Evolutionary conservation across 2,888 invertebrate genomes (phyloP).

Genomic region (Brachyopa scutellaris): DNA sequence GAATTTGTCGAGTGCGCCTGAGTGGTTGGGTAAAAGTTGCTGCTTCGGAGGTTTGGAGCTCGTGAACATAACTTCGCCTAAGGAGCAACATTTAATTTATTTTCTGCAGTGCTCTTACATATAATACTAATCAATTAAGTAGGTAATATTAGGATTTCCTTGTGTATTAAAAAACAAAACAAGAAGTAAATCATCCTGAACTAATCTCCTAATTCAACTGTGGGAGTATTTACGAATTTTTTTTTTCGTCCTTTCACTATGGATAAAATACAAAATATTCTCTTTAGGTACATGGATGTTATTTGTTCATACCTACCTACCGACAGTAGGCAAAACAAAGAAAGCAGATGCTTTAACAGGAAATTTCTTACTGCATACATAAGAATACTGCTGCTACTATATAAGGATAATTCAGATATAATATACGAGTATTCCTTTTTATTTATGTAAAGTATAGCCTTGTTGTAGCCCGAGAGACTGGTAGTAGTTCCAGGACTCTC

Average conservation of each 20-base stretch:
- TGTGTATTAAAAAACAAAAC: not conserved
- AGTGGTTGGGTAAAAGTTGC: too few species aligned
- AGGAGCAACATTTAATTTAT: slow-evolving; percentile 9
- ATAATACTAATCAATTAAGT: slow-evolving; percentile 13
- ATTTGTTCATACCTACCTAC: not conserved
- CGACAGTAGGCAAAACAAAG: slow-evolving; percentile 1
- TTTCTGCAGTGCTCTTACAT: not conserved
- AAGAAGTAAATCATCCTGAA: slow-evolving; percentile 36
- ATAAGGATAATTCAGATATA: slow-evolving; percentile 22
- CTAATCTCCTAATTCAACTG: slow-evolving; percentile 20
- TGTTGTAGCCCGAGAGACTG: not conserved
- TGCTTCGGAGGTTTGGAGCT: too few species aligned
- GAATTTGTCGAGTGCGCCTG: too few species aligned
- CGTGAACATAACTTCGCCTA: too few species aligned
- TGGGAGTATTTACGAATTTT: slow-evolving; percentile 23
- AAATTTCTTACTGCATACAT: slow-evolving; percentile 7
- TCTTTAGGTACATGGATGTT: not conserved
- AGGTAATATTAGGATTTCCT: slow-evolving; percentile 8
- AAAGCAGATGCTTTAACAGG: slow-evolving; percentile 16
- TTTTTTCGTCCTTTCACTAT: not conserved
- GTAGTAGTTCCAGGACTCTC: slow-evolving; percentile 16
- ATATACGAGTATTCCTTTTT: not conserved
- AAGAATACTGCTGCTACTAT: not conserved
- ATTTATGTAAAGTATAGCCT: not conserved
- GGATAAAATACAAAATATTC: slow-evolving; percentile 15